Evolutionary conservation across 1,140 invertebrate genomes (phyloP).

Genomic region (Scaptomyza hsui): DNA sequence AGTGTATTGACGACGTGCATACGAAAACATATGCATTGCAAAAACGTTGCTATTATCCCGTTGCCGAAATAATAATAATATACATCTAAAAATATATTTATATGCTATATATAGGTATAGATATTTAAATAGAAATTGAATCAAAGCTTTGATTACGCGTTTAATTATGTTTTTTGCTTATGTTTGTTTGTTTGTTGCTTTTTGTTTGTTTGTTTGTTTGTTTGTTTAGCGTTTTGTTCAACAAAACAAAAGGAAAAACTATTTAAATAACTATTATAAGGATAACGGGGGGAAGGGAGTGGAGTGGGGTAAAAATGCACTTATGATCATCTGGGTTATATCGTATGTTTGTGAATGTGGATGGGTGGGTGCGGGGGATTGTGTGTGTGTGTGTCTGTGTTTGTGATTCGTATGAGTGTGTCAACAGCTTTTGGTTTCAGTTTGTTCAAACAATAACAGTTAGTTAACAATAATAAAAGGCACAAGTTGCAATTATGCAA

Average conservation of each 20-base stretch:
- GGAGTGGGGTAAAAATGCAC: constrained; percentile 4
- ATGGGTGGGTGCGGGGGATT: constrained; percentile 16
- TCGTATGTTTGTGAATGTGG: constrained; percentile 14
- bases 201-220: constrained; percentile 53
- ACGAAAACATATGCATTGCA: constrained; percentile 84
- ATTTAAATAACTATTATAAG: constrained; percentile 79
- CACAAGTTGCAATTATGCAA: constrained; percentile 78
- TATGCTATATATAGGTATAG: constrained; percentile 76
- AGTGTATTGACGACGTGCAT: constrained; percentile 76
- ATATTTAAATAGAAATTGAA: constrained; percentile 80
- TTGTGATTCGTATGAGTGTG: constrained; percentile 43
- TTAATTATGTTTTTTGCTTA: constrained; percentile 47
- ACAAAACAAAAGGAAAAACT: constrained; percentile 78
- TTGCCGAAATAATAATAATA: constrained; percentile 80
- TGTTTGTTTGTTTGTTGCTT: constrained; percentile 50
- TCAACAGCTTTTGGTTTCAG: constrained; percentile 80
- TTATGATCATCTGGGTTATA: constrained; percentile 9
- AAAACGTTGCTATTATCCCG: constrained; percentile 76
- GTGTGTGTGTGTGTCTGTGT: constrained; percentile 30
- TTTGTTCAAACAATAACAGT: constrained; percentile 80
- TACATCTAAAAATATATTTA: constrained; percentile 83
- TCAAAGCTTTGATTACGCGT: constrained; percentile 76
- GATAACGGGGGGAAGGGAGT: background rate
- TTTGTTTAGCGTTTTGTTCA: constrained; percentile 76
- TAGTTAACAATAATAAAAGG: constrained; percentile 82